phyloP scores from a whole-genome alignment of 2,888 invertebrate genomes.

The Stenodema calcarata region DNA sequence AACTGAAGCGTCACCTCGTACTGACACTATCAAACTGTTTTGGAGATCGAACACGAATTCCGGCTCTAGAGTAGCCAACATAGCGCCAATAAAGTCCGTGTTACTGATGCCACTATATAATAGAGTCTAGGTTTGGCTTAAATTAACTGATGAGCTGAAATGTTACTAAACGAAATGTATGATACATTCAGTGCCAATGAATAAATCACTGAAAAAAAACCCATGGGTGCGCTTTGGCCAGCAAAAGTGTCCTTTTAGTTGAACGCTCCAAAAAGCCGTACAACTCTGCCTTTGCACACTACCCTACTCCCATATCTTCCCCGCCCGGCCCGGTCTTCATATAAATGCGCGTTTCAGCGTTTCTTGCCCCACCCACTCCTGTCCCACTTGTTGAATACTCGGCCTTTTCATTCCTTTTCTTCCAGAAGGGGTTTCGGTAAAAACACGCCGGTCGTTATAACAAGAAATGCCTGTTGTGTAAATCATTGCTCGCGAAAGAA shows the following conservation, averaged over 20 bases:
- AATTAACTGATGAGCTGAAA: too few species aligned
- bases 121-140: too few species aligned
- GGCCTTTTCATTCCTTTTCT: background rate
- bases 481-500: slow-evolving; percentile 1
- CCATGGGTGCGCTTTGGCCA: too few species aligned
- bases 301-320: background rate
- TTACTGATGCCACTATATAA: too few species aligned
- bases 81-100: too few species aligned
- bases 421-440: background rate
- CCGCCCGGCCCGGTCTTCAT: background rate
- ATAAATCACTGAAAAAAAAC: too few species aligned
- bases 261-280: background rate
- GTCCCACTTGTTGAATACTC: background rate
- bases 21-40: too few species aligned
- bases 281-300: background rate
- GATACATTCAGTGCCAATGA: too few species aligned
- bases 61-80: too few species aligned
- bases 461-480: background rate
- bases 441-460: background rate
- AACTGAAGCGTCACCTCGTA: too few species aligned
- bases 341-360: background rate
- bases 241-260: background rate
- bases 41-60: too few species aligned
- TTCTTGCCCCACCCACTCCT: background rate
- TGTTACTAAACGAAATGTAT: too few species aligned